A percentile compares a stretch with the other conserved stretches of the same genome.
Conservation (phyloP, 2,113 vertebrate species). For the Daboia siamensis region DNA sequence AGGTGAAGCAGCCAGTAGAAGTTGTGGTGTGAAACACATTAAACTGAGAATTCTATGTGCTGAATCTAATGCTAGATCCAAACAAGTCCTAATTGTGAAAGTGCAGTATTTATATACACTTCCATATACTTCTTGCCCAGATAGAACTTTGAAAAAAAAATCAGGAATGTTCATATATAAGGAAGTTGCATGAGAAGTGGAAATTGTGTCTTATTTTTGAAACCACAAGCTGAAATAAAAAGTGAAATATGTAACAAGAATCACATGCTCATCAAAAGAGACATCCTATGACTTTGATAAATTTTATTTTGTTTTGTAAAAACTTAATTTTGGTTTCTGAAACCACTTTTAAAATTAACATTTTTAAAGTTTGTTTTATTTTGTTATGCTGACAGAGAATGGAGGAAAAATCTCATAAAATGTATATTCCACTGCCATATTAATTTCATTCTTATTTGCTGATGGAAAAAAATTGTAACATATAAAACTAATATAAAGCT, state of each 20-base stretch:
- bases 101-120: not conserved
- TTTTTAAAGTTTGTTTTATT: not conserved
- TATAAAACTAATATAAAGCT: not conserved
- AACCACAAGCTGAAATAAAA: constrained; percentile 12
- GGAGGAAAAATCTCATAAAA: not conserved
- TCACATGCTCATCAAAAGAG: not conserved
- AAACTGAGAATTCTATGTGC: constrained; percentile 15
- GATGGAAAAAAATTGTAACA: not conserved
- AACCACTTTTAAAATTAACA: not conserved
- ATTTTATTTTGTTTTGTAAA: not conserved
- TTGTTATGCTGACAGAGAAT: not conserved
- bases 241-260: not conserved
- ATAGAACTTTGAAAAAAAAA: not conserved
- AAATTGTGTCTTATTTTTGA: not conserved
- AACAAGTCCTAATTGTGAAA: constrained; percentile 13
- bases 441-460: not conserved
- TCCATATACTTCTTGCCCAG: not conserved
- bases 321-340: not conserved
- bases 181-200: not conserved
- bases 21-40: not conserved
- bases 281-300: not conserved
- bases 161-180: not conserved
- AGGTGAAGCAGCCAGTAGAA: not conserved
- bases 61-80: constrained; percentile 21
- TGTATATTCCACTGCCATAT: not conserved